Percentiles rank a stretch among this genome's conserved stretches.
phyloP scores from a whole-genome alignment of 2,888 invertebrate genomes.

The Hydriomena furcata region DNA sequence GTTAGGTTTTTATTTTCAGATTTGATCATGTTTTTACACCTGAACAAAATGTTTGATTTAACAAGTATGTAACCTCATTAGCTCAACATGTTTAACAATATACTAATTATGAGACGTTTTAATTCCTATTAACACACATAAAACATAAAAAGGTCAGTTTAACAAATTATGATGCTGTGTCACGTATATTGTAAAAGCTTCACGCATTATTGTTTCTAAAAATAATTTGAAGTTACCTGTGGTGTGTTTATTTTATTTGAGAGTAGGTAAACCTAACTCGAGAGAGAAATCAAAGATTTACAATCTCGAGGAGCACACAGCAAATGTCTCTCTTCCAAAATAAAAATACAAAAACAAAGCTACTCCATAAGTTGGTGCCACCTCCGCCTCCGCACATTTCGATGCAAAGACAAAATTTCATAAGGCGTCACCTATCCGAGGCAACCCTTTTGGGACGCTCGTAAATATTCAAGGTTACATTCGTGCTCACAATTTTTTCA shows the following conservation, averaged over 20 bases:
- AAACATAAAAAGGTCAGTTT: too few relatives aligned
- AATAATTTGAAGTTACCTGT: too few relatives aligned
- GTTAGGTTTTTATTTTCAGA: slow-evolving; percentile 24
- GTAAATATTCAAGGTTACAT: slow-evolving; percentile 75
- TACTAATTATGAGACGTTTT: too few relatives aligned
- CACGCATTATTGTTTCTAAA: too few relatives aligned
- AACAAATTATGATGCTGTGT: too few relatives aligned
- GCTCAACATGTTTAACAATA: too few relatives aligned
- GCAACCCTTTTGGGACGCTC: slow-evolving; percentile 62
- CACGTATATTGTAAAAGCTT: too few relatives aligned
- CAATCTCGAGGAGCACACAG: not conserved
- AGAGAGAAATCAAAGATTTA: slow-evolving; percentile 13
- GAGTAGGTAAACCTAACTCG: slow-evolving; percentile 1
- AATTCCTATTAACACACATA: too few relatives aligned
- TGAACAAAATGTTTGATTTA: slow-evolving; percentile 2
- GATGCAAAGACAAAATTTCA: slow-evolving; percentile 54
- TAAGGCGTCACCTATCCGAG: slow-evolving; percentile 56
- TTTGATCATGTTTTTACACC: slow-evolving; percentile 20
- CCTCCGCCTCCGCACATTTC: slow-evolving; percentile 37
- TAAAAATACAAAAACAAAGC: slow-evolving; percentile 27
- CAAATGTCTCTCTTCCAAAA: slow-evolving; percentile 3
- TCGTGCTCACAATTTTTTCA: slow-evolving; percentile 63
- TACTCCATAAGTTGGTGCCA: slow-evolving; percentile 23
- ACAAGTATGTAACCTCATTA: too few relatives aligned
- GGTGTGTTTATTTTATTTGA: not conserved